Evolutionary conservation across 1,140 invertebrate species (phyloP).

Genomic region (Papilio machaon): DNA sequence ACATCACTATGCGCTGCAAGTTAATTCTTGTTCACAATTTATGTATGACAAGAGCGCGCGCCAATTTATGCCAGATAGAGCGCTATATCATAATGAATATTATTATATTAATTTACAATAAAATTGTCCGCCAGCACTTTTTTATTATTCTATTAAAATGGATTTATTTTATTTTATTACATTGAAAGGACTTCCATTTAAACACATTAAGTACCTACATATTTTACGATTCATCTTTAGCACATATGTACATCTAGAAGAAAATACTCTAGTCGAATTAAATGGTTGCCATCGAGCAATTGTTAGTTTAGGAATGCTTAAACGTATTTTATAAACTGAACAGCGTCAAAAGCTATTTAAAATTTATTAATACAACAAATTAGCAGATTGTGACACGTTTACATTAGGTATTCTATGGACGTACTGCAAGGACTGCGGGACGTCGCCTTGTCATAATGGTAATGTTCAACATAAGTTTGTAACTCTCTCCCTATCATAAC

Average conservation of each 20-base stretch:
- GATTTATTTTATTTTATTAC: neutral
- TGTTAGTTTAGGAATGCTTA: neutral
- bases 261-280: no score
- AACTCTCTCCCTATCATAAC: neutral
- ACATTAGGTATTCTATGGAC: conserved; percentile 3
- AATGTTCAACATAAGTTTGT: neutral
- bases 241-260: no score
- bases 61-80: neutral
- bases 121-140: neutral
- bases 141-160: neutral
- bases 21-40: conserved; percentile 26
- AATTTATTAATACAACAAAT: conserved; percentile 23
- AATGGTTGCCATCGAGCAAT: neutral
- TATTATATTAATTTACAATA: neutral
- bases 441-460: neutral
- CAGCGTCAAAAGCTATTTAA: neutral
- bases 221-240: no score
- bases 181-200: neutral
- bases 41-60: neutral
- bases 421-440: conserved; percentile 5
- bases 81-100: neutral
- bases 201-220: no score
- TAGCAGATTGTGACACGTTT: conserved; percentile 7
- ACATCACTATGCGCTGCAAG: neutral
- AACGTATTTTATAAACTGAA: neutral